phyloP scores from a whole-genome alignment of 2,888 invertebrate genomes.

The Griposia aprilina region DNA sequence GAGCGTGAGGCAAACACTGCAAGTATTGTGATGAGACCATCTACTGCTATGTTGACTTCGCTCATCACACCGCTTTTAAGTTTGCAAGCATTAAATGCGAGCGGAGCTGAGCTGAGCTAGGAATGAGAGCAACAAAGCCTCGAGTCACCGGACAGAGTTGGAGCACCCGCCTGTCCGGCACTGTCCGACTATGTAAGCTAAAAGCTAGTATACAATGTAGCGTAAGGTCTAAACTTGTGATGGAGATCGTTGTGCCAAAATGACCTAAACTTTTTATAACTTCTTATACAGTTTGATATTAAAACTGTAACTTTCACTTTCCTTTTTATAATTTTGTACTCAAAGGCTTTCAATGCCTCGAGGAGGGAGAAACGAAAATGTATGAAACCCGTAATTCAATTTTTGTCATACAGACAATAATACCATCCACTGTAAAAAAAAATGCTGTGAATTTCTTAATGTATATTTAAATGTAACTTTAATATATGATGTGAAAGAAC shows the following conservation, averaged over 20 bases:
- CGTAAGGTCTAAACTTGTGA: slow-evolving; percentile 62
- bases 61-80: slow-evolving; percentile 30
- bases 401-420: slow-evolving; percentile 75
- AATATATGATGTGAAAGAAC: slow-evolving; percentile 71
- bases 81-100: slow-evolving; percentile 62
- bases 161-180: slow-evolving; percentile 21
- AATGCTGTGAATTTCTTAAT: slow-evolving; percentile 79
- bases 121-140: slow-evolving; percentile 37
- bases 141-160: slow-evolving; percentile 24
- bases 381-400: slow-evolving; percentile 33
- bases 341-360: slow-evolving; percentile 47
- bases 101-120: slow-evolving; percentile 54
- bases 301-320: slow-evolving; percentile 54
- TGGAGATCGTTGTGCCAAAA: slow-evolving; percentile 67
- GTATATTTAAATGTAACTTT: slow-evolving; percentile 70
- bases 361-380: slow-evolving; percentile 39
- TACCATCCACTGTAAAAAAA: slow-evolving; percentile 67
- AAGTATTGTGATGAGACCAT: neutral
- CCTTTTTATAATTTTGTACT: slow-evolving; percentile 64
- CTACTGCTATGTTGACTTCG: neutral
- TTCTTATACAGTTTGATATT: slow-evolving; percentile 56
- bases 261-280: slow-evolving; percentile 66
- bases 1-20: neutral
- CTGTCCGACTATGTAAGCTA: slow-evolving; percentile 50
- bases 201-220: slow-evolving; percentile 63